phyloP scores from a whole-genome alignment of 37 sponge, comb jelly and placozoan genomes.

The Petrosia ficiformis region DNA sequence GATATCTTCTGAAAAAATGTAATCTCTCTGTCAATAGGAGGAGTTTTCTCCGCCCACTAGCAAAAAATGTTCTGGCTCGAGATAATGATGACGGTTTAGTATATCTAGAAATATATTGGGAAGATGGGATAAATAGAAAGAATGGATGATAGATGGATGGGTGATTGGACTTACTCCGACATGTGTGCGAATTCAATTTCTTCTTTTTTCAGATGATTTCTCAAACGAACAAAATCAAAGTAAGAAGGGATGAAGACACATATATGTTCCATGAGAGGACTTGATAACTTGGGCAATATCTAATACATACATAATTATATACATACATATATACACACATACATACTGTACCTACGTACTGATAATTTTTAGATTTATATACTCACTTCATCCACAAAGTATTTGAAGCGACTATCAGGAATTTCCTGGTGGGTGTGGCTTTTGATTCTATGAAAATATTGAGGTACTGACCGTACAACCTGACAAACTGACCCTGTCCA shows the following conservation, averaged over 20 bases:
- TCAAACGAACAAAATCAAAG: conserved; percentile 90
- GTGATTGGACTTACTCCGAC: conserved; percentile 61
- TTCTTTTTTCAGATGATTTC: conserved; percentile 86
- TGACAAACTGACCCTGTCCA: conserved; percentile 51
- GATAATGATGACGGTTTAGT: conserved; percentile 64
- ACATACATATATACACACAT: background rate
- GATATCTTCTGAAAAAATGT: conserved; percentile 86
- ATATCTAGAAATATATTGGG: conserved; percentile 57
- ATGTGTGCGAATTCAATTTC: conserved; percentile 59
- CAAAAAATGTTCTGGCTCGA: conserved; percentile 66
- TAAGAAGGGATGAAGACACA: conserved; percentile 85
- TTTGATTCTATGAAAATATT: conserved; percentile 58
- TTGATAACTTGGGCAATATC: conserved; percentile 72
- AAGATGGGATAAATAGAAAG: too few species aligned
- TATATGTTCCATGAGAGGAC: conserved; percentile 54
- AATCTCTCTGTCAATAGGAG: conserved; percentile 90
- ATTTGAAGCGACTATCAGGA: conserved; percentile 61
- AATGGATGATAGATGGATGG: background rate
- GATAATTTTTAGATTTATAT: background rate
- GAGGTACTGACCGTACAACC: conserved; percentile 54
- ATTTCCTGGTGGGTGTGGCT: conserved; percentile 41
- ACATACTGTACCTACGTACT: background rate
- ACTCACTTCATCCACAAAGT: conserved; percentile 70
- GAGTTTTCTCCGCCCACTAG: conserved; percentile 64
- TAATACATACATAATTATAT: conserved; percentile 13